Conservation (phyloP, 2,113 vertebrate species). For the Hippocampus barbouri region DNA sequence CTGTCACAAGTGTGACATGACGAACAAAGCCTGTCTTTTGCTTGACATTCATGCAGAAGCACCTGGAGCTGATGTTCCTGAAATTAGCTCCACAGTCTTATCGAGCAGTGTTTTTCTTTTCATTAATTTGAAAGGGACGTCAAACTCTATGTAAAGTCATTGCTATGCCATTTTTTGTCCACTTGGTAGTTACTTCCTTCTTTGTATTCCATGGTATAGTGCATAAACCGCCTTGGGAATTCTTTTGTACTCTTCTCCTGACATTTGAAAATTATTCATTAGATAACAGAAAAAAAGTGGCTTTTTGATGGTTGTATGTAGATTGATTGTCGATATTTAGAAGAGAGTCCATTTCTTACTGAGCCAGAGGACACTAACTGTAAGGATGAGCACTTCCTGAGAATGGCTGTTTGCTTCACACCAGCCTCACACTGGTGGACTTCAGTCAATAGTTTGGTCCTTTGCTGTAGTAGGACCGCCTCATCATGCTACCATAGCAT, state of each 20-base stretch:
- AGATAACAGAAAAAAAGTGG: not conserved
- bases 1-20: not conserved
- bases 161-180: not conserved
- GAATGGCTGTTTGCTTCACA: conserved; percentile 74
- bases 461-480: conserved; percentile 90
- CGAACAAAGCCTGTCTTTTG: no score
- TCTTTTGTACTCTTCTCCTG: not conserved
- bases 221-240: not conserved
- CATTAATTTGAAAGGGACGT: not conserved
- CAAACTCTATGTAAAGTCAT: not conserved
- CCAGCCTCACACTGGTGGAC: conserved; percentile 60
- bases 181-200: not conserved
- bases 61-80: not conserved
- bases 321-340: conserved; percentile 9
- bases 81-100: not conserved
- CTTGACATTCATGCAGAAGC: not conserved
- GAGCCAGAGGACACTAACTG: conserved; percentile 67
- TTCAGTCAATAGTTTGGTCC: conserved; percentile 89
- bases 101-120: not conserved
- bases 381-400: conserved; percentile 87
- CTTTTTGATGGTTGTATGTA: not conserved
- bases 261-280: not conserved
- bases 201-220: not conserved
- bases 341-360: conserved; percentile 77
- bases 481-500: conserved; percentile 85